phyloP scores from a whole-genome alignment of 1,140 invertebrate genomes.

The Euwallacea fornicatus region DNA sequence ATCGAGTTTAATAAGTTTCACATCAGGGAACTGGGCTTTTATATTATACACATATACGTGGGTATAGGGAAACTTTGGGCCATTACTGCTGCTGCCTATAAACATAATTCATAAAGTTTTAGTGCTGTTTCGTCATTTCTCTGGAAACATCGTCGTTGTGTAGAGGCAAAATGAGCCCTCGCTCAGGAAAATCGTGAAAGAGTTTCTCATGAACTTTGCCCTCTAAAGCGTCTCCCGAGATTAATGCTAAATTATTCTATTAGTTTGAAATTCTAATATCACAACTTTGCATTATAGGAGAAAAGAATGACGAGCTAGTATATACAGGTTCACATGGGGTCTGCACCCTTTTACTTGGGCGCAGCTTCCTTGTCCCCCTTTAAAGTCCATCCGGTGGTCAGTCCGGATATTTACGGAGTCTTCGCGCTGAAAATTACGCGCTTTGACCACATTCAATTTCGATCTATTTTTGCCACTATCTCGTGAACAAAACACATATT shows the following conservation, averaged over 20 bases:
- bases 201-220: slow-evolving; percentile 1
- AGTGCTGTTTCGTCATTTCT: slow-evolving; percentile 2
- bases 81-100: neutral
- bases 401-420: too few relatives aligned
- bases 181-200: neutral
- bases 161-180: neutral
- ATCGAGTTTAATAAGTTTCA: slow-evolving; percentile 30
- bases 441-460: too few relatives aligned
- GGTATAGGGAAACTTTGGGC: slow-evolving; percentile 21
- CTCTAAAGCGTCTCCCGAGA: neutral
- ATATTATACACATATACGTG: slow-evolving; percentile 6
- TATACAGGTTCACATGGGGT: neutral
- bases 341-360: neutral
- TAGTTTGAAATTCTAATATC: neutral
- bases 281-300: neutral
- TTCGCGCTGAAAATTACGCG: too few relatives aligned
- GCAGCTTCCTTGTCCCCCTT: neutral
- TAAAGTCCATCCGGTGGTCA: too few relatives aligned
- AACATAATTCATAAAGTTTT: slow-evolving; percentile 7
- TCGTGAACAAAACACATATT: too few relatives aligned
- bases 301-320: too few relatives aligned
- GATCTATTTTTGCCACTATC: too few relatives aligned
- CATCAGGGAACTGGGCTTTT: slow-evolving; percentile 24
- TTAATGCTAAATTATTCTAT: slow-evolving; percentile 1
- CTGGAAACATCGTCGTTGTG: neutral